Evolutionary conservation across 1,140 invertebrate genomes (phyloP).

Genomic region (Plectus sambesii): DNA sequence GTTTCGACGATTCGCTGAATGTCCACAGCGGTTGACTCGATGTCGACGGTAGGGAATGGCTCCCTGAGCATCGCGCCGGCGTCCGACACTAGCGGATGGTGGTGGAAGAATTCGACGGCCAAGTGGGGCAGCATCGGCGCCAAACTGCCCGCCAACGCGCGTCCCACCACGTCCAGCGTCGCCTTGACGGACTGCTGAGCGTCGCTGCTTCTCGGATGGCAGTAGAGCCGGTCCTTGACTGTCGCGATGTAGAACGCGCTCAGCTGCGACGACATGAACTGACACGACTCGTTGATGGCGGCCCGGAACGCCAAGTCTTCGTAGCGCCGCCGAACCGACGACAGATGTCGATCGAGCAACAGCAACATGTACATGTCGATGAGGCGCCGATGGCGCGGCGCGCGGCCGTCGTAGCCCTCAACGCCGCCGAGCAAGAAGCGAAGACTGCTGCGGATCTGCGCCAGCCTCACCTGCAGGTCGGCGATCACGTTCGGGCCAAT

Average conservation of each 20-base stretch:
- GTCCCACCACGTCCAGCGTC: slow-evolving; percentile 32
- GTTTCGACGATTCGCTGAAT: too few species aligned
- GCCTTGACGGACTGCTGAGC: slow-evolving; percentile 30
- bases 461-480: slow-evolving; percentile 27
- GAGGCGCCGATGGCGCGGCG: too few species aligned
- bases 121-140: slow-evolving; percentile 42
- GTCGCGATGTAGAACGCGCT: slow-evolving; percentile 35
- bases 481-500: slow-evolving; percentile 28
- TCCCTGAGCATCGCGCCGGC: slow-evolving; percentile 2
- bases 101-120: slow-evolving; percentile 27
- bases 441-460: slow-evolving; percentile 28
- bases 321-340: too few species aligned
- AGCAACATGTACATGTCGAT: too few species aligned
- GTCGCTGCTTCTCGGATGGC: slow-evolving; percentile 24
- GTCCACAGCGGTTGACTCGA: slow-evolving; percentile 3
- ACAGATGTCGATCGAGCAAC: too few species aligned
- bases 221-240: slow-evolving; percentile 42
- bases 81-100: slow-evolving; percentile 24
- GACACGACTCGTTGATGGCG: slow-evolving; percentile 32
- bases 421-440: slow-evolving; percentile 37
- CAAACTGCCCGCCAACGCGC: slow-evolving; percentile 21
- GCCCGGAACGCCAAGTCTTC: too few species aligned
- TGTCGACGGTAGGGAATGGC: slow-evolving; percentile 7
- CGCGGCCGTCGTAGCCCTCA: slow-evolving; percentile 16
- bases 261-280: slow-evolving; percentile 32